Evolutionary conservation across 1,140 invertebrate genomes (phyloP).

Genomic region (Agrilus planipennis): DNA sequence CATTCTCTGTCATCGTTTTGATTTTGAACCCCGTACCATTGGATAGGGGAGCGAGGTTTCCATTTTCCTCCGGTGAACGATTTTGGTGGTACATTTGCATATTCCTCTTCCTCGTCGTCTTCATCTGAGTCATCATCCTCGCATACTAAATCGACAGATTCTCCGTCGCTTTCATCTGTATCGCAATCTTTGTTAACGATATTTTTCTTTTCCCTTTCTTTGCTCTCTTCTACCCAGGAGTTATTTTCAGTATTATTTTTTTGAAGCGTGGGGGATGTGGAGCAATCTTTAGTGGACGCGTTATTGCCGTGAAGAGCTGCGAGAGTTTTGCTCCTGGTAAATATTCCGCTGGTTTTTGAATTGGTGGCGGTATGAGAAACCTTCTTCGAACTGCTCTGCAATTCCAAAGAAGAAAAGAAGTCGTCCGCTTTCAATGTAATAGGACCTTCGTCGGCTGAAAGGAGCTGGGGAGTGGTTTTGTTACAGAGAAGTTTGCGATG

Average conservation of each 20-base stretch:
- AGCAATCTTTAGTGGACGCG: constrained; percentile 32
- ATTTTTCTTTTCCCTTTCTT: no score
- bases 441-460: constrained; percentile 23
- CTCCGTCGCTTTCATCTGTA: constrained; percentile 34
- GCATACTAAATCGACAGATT: constrained; percentile 37
- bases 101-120: constrained; percentile 44
- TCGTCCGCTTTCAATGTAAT: constrained; percentile 61
- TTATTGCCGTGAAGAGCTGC: constrained; percentile 29
- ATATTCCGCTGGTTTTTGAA: constrained; percentile 35
- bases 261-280: no score
- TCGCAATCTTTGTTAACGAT: no score
- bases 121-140: constrained; percentile 43
- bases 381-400: constrained; percentile 61
- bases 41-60: constrained; percentile 34
- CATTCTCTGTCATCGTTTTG: constrained; percentile 29
- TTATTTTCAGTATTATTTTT: no score
- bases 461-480: constrained; percentile 26
- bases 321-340: constrained; percentile 35
- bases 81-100: constrained; percentile 34
- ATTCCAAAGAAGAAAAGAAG: constrained; percentile 73
- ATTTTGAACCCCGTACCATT: constrained; percentile 28
- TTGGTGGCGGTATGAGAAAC: constrained; percentile 28
- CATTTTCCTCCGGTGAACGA: constrained; percentile 42
- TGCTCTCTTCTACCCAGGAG: no score
- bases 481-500: constrained; percentile 59